These are phyloP conservation scores for Hesperophylax magnus DNA, from an alignment of 1,140 invertebrate species.

Conservation along the genomic window DNA sequence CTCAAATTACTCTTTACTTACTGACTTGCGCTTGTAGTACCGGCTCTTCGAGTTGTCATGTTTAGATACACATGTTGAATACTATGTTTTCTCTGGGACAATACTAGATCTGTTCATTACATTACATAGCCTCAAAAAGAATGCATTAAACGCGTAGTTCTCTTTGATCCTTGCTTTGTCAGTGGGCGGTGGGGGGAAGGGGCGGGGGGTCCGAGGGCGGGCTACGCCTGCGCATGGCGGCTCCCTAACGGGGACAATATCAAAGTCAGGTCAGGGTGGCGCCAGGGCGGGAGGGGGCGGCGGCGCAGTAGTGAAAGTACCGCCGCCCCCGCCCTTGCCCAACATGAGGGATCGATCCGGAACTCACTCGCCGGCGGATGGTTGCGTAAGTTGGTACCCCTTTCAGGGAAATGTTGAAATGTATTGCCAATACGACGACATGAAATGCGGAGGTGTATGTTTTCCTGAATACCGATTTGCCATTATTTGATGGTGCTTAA, in stretches of 20 bases:
- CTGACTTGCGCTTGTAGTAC: no score
- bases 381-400: not conserved
- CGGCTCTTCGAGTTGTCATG: no score
- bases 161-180: not conserved
- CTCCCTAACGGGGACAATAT: constrained; percentile 37
- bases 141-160: constrained; percentile 1
- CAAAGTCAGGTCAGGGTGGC: constrained; percentile 49
- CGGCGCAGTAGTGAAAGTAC: constrained; percentile 37
- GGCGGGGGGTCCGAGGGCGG: constrained; percentile 11
- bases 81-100: no score
- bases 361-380: not conserved
- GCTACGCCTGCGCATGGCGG: constrained; percentile 6
- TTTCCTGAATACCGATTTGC: no score
- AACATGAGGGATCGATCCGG: constrained; percentile 17
- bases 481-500: no score
- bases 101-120: no score
- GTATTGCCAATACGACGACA: no score
- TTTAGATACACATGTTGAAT: no score
- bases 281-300: constrained; percentile 11
- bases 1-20: not conserved
- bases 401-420: not conserved
- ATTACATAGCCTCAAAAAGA: not conserved
- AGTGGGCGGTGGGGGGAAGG: not conserved
- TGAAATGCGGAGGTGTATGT: no score
- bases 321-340: constrained; percentile 23